Evolutionary conservation across 2,888 invertebrate species (phyloP).

Genomic region (Luperina testacea): DNA sequence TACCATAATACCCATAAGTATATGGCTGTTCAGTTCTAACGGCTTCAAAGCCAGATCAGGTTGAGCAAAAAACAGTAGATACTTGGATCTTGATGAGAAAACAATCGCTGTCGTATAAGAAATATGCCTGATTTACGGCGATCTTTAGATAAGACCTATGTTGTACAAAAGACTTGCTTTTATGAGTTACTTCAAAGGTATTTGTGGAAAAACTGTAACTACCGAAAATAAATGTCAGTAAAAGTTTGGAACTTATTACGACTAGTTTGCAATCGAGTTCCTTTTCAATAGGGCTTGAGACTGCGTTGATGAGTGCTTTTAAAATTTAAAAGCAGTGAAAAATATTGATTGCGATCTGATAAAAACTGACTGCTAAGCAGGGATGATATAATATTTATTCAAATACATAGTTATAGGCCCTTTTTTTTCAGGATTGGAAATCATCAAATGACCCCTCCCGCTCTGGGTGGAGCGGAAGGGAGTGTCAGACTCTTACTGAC

Average conservation of each 20-base stretch:
- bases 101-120: not conserved
- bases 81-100: not conserved
- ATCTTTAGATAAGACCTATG: not conserved
- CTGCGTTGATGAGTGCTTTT: too few relatives aligned
- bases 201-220: not conserved
- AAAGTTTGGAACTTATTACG: not conserved
- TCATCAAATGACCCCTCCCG: too few relatives aligned
- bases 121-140: not conserved
- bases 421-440: too few relatives aligned
- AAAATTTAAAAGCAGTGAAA: too few relatives aligned
- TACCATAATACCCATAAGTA: constrained; percentile 9
- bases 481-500: too few relatives aligned
- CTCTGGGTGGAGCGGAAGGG: too few relatives aligned
- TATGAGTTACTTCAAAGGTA: not conserved
- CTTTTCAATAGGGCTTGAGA: not conserved
- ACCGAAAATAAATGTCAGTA: not conserved
- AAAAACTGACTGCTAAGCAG: too few relatives aligned
- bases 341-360: too few relatives aligned
- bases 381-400: too few relatives aligned
- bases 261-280: not conserved
- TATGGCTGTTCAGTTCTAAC: not conserved
- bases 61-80: not conserved
- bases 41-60: not conserved
- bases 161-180: not conserved
- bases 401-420: too few relatives aligned